Percentiles rank a stretch among this genome's conserved stretches.
Evolutionary conservation across 2,797 vertebrate genomes (phyloP).

Genomic region (Hozukius guyotensis): DNA sequence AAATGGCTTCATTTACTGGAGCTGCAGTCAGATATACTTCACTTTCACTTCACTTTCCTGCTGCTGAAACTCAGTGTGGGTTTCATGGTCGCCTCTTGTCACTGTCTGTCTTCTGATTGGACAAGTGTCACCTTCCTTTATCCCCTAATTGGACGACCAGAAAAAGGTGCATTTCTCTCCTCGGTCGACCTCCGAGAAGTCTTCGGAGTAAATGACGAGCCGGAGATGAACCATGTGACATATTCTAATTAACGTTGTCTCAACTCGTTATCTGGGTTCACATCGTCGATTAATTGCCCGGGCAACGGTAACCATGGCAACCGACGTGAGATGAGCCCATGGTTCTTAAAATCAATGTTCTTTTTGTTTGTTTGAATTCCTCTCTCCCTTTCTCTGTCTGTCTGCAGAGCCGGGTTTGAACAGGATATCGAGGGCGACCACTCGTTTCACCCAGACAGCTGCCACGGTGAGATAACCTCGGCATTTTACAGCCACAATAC

Average conservation of each 20-base stretch:
- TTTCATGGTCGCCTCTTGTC: neutral
- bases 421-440: slow-evolving; percentile 81
- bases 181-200: slow-evolving; percentile 3
- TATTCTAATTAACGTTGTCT: slow-evolving; percentile 25
- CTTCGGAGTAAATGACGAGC: neutral
- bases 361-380: neutral
- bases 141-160: neutral
- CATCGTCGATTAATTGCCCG: slow-evolving; percentile 14
- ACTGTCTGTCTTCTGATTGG: slow-evolving; percentile 21
- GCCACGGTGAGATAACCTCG: slow-evolving; percentile 80
- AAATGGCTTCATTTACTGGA: slow-evolving; percentile 37
- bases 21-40: neutral
- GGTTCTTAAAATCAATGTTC: neutral
- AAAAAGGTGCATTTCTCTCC: neutral
- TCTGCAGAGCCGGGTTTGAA: slow-evolving; percentile 82
- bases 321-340: neutral
- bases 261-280: neutral
- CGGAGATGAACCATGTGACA: neutral
- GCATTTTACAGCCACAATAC: neutral
- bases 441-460: slow-evolving; percentile 64
- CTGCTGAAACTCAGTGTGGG: neutral
- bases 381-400: neutral
- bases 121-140: slow-evolving; percentile 6
- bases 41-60: neutral
- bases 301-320: slow-evolving; percentile 30